phyloP scores from a whole-genome alignment of 2,113 vertebrate genomes.

The Alosa alosa region DNA sequence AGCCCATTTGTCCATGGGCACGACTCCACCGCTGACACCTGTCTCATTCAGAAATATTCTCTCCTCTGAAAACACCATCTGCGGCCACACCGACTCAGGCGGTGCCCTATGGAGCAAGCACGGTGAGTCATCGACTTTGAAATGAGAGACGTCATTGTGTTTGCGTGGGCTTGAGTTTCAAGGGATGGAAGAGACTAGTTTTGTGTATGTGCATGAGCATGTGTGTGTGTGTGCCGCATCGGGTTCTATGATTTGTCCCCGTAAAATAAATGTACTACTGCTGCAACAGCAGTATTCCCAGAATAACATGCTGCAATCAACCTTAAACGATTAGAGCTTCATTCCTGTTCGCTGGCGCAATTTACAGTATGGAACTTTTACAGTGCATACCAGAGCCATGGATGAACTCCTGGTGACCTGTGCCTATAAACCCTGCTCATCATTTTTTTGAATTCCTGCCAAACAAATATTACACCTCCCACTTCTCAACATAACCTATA shows the following conservation, averaged over 20 bases:
- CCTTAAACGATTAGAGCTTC: background rate
- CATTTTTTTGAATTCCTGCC: background rate
- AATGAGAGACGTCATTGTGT: conserved; percentile 6
- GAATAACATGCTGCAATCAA: background rate
- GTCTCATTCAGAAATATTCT: background rate
- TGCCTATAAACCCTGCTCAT: background rate
- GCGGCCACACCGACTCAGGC: background rate
- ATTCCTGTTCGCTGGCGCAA: background rate
- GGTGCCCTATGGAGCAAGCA: background rate
- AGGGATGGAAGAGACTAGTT: background rate
- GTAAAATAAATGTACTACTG: background rate
- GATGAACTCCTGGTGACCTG: background rate
- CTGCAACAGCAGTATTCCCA: background rate
- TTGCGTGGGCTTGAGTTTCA: background rate
- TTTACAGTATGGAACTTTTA: background rate
- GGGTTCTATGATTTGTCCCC: background rate
- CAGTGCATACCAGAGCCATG: background rate
- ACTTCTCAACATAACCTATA: background rate
- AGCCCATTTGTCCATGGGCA: background rate
- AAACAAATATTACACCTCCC: background rate
- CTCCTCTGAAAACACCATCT: conserved; percentile 3
- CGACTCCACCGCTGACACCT: background rate
- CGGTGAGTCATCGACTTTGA: background rate
- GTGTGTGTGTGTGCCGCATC: background rate
- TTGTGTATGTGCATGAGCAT: background rate